Base-by-base conservation (phyloP, 2,888 invertebrate genomes). In the Venustoraphidia nigricollis region DNA sequence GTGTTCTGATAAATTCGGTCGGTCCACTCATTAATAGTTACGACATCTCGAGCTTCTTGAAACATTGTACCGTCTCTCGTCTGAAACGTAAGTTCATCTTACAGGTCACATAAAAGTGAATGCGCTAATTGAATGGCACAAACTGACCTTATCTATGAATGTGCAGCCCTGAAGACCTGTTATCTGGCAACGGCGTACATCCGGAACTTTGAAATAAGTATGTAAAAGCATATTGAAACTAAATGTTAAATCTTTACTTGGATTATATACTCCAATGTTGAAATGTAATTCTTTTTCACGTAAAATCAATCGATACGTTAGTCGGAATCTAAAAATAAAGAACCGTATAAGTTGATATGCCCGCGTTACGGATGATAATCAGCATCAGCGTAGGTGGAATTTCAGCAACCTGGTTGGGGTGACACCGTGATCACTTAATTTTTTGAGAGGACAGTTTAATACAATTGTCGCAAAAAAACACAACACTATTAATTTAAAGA, bases 161-260 rank as follows among this genome's bases (percentile, higher is more conserved):
- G 76, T 77, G 58, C 80, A 78, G 39, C 91, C 93, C 63, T 91
- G 86, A 60, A 96, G 78, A 54, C 94, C 94, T 49, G 88, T 88
- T 63, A 96, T 88, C 73, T 89, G 88, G 64, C 90, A 89, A 57
- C 90, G 79, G 47, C 88, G 75, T 43, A 95, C 92, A 69, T 95
- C 93, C 52, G 92, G 90, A 63, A 93, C 93, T 76, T 90, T 90
- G 69, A 96, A 88, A 73, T 95, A 95, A 34, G 94, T 94, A 69
- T 95, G 95, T 59, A 95, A 72, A 53, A 95, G 72, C 68, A 94
- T 74, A 68, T 94, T 93, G 70, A 95, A 96, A 64, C 83, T 84
- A 73, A 87, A 89, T 51, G 89, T 85, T 56, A 86, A 73, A 66
- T 90, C 89, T 71, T 89, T 89, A 73, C 91, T 91, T 36, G 91